These are phyloP conservation scores for Biston stratarius DNA, from an alignment of 2,888 invertebrate species.

Conservation along the genomic window DNA sequence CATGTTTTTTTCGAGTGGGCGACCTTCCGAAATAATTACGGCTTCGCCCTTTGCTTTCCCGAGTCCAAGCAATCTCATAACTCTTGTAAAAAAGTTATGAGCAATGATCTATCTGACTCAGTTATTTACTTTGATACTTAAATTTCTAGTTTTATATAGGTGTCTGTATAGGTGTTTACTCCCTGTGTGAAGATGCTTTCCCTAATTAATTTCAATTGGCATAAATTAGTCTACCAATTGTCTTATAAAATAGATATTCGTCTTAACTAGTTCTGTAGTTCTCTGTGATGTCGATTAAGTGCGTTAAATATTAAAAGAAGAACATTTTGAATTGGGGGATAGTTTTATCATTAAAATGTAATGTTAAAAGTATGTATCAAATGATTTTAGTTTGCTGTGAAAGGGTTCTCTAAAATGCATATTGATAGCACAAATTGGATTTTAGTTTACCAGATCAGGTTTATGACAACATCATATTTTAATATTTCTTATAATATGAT, in stretches of 20 bases:
- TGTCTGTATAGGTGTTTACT: not conserved
- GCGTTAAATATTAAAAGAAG: not conserved
- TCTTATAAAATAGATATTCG: slow-evolving; percentile 1
- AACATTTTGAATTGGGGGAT: too few relatives aligned
- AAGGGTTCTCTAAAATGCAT: too few relatives aligned
- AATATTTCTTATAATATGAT: too few relatives aligned
- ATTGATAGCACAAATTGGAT: too few relatives aligned
- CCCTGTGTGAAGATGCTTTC: slow-evolving; percentile 16
- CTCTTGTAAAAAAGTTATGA: not conserved
- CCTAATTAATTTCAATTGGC: slow-evolving; percentile 37
- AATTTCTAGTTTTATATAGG: too few relatives aligned
- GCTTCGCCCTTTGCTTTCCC: slow-evolving; percentile 37
- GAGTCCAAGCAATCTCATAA: slow-evolving; percentile 6
- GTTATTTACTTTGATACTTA: not conserved
- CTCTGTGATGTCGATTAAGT: not conserved
- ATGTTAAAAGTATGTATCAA: too few relatives aligned
- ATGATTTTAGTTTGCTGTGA: too few relatives aligned
- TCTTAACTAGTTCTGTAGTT: not conserved
- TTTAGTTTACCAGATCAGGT: too few relatives aligned
- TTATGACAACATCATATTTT: too few relatives aligned
- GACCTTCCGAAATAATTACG: slow-evolving; percentile 25
- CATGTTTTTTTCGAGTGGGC: slow-evolving; percentile 27
- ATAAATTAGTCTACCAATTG: slow-evolving; percentile 27
- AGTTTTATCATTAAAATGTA: too few relatives aligned
- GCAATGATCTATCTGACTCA: not conserved